These are phyloP conservation scores for Corythornis cristatus DNA, from an alignment of 2,113 vertebrate species.

Conservation along the genomic window DNA sequence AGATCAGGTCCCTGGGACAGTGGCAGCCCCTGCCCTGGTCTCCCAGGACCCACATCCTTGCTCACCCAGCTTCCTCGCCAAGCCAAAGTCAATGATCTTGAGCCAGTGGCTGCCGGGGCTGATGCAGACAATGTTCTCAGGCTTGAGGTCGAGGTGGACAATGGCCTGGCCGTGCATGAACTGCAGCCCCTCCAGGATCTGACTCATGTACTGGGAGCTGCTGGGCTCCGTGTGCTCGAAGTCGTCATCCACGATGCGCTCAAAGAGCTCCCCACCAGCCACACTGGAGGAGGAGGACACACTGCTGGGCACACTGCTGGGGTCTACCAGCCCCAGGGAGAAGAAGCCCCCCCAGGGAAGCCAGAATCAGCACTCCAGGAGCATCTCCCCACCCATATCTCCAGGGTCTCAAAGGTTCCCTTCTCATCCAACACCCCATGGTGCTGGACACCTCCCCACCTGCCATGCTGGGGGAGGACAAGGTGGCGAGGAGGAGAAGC, in stretches of 20 bases:
- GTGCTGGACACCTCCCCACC: neutral
- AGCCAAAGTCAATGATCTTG: conserved; percentile 89
- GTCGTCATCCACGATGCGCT: conserved; percentile 82
- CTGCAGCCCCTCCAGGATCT: conserved; percentile 86
- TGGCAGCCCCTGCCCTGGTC: neutral
- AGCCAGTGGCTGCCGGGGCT: conserved; percentile 74
- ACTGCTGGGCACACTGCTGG: neutral
- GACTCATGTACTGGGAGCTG: conserved; percentile 82
- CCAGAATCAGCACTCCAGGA: neutral
- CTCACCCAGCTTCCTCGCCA: conserved; percentile 85
- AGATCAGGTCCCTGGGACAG: neutral
- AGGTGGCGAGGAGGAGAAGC: neutral
- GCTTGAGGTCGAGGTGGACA: conserved; percentile 88
- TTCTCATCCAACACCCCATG: neutral
- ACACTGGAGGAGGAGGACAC: conserved; percentile 72
- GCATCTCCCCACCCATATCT: neutral
- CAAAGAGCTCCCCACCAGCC: conserved; percentile 87
- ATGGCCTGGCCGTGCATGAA: conserved; percentile 84
- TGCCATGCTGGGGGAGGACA: neutral
- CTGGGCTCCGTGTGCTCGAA: conserved; percentile 88
- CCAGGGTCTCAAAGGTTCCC: neutral
- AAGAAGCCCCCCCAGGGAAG: neutral
- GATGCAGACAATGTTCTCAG: conserved; percentile 88
- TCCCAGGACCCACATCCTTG: neutral
- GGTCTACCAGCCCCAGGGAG: neutral